Evolutionary conservation across 2,113 vertebrate genomes (phyloP), one percentile per base, ranked within the genome.

Genomic region (Gobius niger): DNA sequence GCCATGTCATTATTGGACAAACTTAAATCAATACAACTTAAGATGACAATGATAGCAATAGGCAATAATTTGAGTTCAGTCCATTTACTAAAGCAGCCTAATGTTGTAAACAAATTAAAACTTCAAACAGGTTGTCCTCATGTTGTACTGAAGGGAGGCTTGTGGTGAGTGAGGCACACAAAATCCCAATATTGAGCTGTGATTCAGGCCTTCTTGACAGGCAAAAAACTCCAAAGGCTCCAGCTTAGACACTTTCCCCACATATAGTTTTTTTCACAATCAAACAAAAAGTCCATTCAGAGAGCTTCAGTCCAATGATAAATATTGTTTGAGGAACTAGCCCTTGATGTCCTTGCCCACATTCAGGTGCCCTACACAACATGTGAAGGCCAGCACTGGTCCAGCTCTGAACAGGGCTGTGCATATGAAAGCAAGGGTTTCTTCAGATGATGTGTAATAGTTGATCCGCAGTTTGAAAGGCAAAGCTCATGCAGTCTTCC

Each of bases 1-100:
- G 95, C 94, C 86, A 88, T 92, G 87, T 94, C 88, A 88, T 81
- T 90, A 91, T 91, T 88, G 90, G 91, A 93, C 91, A 91, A 93
- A 86, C 85, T 91, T 83, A 72, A 91, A 92, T 93, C 77, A 81
- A 57, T 66, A 72, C 69, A 87, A 85, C 69, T 82, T 76, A 85
- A 82, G 54, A 82, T 82, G 82, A 84, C 75, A 73, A 85, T 77
- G 84, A 83, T 50, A 51, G 75, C 74, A 54, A 54, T 83, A 73
- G 79, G 83, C 85, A 34, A 34, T 63, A 63, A 70, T 62, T 83
- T 85, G 78, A 74, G 78, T 75, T 87, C 82, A 85, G 86, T 88
- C 82, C 74, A 63, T 84, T 82, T 66, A 71, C 74, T 86, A 63
- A 63, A 82, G 72, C 64, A 47, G 34, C 44, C 63, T 57, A 44